Percentiles rank a stretch among this genome's conserved stretches.
Evolutionary conservation across 1,140 invertebrate species (phyloP).

Genomic region (Meteorus sp.): DNA sequence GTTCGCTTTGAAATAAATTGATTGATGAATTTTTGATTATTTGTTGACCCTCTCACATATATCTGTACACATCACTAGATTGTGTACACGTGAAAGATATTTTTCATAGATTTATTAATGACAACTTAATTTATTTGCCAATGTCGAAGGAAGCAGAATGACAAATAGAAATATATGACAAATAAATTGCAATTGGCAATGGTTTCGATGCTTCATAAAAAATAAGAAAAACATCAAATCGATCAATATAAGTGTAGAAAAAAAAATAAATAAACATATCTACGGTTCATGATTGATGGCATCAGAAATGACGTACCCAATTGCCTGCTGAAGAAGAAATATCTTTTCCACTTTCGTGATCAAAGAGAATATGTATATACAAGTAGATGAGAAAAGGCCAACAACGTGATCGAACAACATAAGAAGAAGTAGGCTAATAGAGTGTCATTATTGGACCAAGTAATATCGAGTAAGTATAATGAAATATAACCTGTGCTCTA

Average conservation of each 20-base stretch:
- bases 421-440: not conserved
- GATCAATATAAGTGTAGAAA: not conserved
- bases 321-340: not conserved
- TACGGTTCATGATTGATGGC: constrained; percentile 15
- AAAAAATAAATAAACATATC: not conserved
- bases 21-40: too few relatives aligned
- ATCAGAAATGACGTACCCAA: not conserved
- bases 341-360: not conserved
- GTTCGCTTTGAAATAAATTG: too few relatives aligned
- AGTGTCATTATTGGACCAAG: not conserved
- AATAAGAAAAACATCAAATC: too few relatives aligned
- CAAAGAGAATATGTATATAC: constrained; percentile 4
- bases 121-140: not conserved
- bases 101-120: not conserved
- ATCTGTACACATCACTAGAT: not conserved
- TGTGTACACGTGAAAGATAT: not conserved
- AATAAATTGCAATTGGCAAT: not conserved
- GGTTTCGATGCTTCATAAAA: not conserved
- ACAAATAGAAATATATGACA: too few relatives aligned
- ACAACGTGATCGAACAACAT: not conserved
- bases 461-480: too few relatives aligned
- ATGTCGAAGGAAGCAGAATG: too few relatives aligned
- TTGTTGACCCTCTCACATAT: not conserved
- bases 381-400: not conserved
- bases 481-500: too few relatives aligned